Evolutionary conservation across 2,888 invertebrate genomes (phyloP).

Genomic region (Oegoconia quadripuncta): DNA sequence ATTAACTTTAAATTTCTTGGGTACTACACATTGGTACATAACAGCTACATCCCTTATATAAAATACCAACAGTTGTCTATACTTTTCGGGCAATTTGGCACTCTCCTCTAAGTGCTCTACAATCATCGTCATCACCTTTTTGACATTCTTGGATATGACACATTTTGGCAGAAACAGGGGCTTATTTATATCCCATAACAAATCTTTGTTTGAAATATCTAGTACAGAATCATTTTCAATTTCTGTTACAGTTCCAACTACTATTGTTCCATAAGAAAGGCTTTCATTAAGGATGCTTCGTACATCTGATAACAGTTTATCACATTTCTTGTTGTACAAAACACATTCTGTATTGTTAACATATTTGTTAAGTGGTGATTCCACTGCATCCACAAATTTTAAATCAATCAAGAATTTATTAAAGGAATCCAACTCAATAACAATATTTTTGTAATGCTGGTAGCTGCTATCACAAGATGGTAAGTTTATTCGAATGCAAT

Average conservation of each 20-base stretch:
- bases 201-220: conserved; percentile 42
- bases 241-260: conserved; percentile 40
- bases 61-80: conserved; percentile 51
- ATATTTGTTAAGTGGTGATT: conserved; percentile 64
- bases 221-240: conserved; percentile 43
- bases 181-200: conserved; percentile 48
- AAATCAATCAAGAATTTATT: conserved; percentile 67
- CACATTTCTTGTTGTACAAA: conserved; percentile 68
- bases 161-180: conserved; percentile 66
- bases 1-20: conserved; percentile 62
- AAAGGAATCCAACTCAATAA: conserved; percentile 61
- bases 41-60: conserved; percentile 65
- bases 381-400: conserved; percentile 56
- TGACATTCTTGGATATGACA: conserved; percentile 62
- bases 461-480: conserved; percentile 65
- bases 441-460: conserved; percentile 59
- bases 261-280: conserved; percentile 51
- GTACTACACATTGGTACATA: conserved; percentile 66
- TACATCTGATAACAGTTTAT: conserved; percentile 59
- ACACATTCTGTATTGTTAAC: conserved; percentile 66
- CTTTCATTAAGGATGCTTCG: conserved; percentile 54
- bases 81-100: conserved; percentile 54
- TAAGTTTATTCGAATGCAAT: conserved; percentile 61
- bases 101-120: conserved; percentile 64
- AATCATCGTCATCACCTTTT: conserved; percentile 54